Evolutionary conservation across 2,888 invertebrate genomes (phyloP).

Genomic region (Rhamnusium bicolor): DNA sequence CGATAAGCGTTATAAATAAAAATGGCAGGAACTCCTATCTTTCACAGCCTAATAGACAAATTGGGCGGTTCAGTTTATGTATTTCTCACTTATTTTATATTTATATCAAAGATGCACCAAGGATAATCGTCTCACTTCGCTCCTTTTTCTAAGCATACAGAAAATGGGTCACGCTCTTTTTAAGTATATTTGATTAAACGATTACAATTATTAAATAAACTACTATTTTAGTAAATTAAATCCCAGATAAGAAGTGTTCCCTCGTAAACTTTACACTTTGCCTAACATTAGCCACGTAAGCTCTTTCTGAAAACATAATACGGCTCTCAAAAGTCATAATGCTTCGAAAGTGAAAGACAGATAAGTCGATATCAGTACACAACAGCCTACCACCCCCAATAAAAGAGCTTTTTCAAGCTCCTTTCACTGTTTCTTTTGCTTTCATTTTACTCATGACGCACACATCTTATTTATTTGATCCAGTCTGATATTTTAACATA

Average conservation of each 20-base stretch:
- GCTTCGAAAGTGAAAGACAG: constrained; percentile 43
- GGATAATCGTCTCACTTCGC: not conserved
- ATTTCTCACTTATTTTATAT: too few relatives aligned
- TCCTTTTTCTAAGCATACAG: not conserved
- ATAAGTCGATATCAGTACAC: constrained; percentile 53
- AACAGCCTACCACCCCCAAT: constrained; percentile 47
- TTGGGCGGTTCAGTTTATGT: too few relatives aligned
- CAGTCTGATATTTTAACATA: constrained; percentile 26
- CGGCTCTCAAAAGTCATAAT: constrained; percentile 40
- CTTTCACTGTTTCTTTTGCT: constrained; percentile 12
- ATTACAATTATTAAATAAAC: constrained; percentile 40
- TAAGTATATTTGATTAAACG: constrained; percentile 1
- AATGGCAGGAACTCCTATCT: too few relatives aligned
- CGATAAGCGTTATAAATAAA: too few relatives aligned
- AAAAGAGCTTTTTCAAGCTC: constrained; percentile 38
- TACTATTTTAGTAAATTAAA: constrained; percentile 42
- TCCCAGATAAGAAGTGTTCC: constrained; percentile 41
- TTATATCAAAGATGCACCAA: not conserved
- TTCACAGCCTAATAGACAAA: too few relatives aligned
- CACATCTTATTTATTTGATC: constrained; percentile 23
- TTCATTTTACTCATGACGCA: constrained; percentile 7
- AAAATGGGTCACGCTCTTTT: not conserved
- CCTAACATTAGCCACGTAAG: constrained; percentile 28
- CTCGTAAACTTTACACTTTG: constrained; percentile 15
- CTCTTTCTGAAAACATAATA: constrained; percentile 32